Percentiles rank a stretch among this genome's conserved stretches.
Conservation (phyloP, 2,797 vertebrate species). For the Hydrolagus colliei region DNA sequence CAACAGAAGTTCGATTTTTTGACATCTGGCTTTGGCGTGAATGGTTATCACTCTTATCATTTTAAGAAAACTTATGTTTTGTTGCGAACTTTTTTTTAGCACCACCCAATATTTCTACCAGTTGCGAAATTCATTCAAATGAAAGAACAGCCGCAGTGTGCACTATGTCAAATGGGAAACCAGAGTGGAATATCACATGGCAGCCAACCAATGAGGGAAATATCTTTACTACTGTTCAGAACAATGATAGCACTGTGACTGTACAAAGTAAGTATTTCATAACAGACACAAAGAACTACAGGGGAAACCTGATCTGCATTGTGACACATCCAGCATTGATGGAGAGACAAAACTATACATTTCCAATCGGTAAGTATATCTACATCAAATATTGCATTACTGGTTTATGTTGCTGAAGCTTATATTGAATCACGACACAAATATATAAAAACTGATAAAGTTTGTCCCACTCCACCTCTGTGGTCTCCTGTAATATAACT, state of each 20-base stretch:
- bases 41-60: too few species aligned
- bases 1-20: too few species aligned
- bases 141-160: background rate
- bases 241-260: slow-evolving; percentile 1
- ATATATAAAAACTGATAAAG: background rate
- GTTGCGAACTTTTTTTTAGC: background rate
- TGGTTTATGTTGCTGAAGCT: background rate
- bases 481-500: too few species aligned
- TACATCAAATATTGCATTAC: background rate
- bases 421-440: background rate
- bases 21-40: too few species aligned
- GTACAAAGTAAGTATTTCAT: slow-evolving; percentile 9
- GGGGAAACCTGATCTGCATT: background rate
- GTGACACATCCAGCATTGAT: slow-evolving; percentile 15
- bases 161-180: slow-evolving; percentile 13
- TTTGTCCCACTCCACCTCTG: too few species aligned
- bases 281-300: background rate
- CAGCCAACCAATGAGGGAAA: slow-evolving; percentile 5
- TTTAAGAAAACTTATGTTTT: too few species aligned
- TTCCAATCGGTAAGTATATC: slow-evolving; percentile 10
- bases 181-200: slow-evolving; percentile 19
- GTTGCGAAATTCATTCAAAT: background rate
- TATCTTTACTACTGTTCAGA: background rate
- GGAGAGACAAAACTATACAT: background rate
- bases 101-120: slow-evolving; percentile 3